Conservation (phyloP, 2,113 vertebrate species). For the Poeciliopsis occidentalis region DNA sequence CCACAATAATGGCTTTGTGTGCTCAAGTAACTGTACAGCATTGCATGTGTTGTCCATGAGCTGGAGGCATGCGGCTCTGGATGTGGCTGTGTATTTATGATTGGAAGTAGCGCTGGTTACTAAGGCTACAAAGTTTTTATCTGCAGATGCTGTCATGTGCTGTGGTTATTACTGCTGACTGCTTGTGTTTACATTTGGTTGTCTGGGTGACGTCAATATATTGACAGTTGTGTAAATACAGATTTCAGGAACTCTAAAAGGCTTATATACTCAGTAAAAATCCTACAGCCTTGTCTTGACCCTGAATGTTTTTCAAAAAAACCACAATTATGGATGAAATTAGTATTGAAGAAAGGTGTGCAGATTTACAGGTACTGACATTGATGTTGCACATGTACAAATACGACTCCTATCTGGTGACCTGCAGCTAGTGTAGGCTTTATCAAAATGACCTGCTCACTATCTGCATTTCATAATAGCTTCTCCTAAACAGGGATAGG, state of each 20-base stretch:
- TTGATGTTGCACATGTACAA: background rate
- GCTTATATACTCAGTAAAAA: slow-evolving; percentile 13
- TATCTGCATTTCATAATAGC: slow-evolving; percentile 33
- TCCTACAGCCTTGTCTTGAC: background rate
- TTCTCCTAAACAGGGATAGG: slow-evolving; percentile 38
- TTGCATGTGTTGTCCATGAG: background rate
- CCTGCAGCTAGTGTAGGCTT: slow-evolving; percentile 35
- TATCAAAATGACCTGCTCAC: slow-evolving; percentile 39
- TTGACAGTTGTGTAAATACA: slow-evolving; percentile 20
- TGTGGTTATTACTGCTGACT: slow-evolving; percentile 13
- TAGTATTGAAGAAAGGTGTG: background rate
- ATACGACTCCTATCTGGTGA: slow-evolving; percentile 32
- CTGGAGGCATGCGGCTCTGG: slow-evolving; percentile 7
- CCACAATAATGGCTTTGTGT: background rate
- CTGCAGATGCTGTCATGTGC: slow-evolving; percentile 24
- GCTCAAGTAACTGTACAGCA: background rate
- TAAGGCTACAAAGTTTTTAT: slow-evolving; percentile 25
- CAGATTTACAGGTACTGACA: background rate
- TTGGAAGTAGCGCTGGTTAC: background rate
- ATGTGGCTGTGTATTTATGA: slow-evolving; percentile 4
- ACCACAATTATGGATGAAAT: background rate
- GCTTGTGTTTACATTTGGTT: slow-evolving; percentile 29
- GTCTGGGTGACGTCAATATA: slow-evolving; percentile 27
- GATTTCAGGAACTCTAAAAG: slow-evolving; percentile 15
- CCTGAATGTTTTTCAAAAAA: background rate